Percentiles rank a stretch among this genome's conserved stretches.
phyloP scores from a whole-genome alignment of 1,140 invertebrate species.

The Drusus annulatus region DNA sequence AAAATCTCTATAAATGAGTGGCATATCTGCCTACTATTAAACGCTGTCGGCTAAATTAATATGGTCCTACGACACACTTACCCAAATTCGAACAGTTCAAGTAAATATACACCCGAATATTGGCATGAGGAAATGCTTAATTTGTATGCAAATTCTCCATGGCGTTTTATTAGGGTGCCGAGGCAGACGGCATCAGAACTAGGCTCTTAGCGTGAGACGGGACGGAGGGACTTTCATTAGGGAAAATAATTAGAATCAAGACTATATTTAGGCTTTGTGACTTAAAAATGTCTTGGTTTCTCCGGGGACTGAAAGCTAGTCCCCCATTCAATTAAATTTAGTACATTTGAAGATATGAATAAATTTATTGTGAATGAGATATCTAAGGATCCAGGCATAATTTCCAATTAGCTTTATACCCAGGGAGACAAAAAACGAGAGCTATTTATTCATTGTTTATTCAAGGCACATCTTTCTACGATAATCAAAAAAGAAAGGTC shows the following conservation, averaged over 20 bases:
- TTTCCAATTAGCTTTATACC: not conserved
- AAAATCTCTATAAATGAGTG: too few relatives aligned
- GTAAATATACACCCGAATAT: not conserved
- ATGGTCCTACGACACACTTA: not conserved
- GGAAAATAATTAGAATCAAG: conserved; percentile 12
- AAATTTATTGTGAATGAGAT: too few relatives aligned
- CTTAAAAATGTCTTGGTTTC: not conserved
- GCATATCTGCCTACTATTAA: too few relatives aligned
- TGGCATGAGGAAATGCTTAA: conserved; percentile 19
- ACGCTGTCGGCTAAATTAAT: not conserved
- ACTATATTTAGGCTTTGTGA: not conserved
- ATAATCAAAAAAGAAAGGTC: too few relatives aligned
- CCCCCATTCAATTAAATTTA: not conserved
- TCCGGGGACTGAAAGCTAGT: not conserved
- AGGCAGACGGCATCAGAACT: conserved; percentile 19
- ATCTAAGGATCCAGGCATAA: not conserved
- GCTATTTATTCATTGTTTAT: too few relatives aligned
- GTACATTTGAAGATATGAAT: too few relatives aligned
- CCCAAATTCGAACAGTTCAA: not conserved
- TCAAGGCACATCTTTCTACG: too few relatives aligned
- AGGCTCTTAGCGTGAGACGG: conserved; percentile 13
- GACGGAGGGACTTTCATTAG: conserved; percentile 18
- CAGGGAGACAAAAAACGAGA: too few relatives aligned
- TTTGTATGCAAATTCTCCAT: conserved; percentile 28
- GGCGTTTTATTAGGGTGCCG: conserved; percentile 20